A percentile compares a stretch with the other conserved stretches of the same genome.
Conservation (phyloP, 2,888 invertebrate genomes). For the Copidosoma aretas region DNA sequence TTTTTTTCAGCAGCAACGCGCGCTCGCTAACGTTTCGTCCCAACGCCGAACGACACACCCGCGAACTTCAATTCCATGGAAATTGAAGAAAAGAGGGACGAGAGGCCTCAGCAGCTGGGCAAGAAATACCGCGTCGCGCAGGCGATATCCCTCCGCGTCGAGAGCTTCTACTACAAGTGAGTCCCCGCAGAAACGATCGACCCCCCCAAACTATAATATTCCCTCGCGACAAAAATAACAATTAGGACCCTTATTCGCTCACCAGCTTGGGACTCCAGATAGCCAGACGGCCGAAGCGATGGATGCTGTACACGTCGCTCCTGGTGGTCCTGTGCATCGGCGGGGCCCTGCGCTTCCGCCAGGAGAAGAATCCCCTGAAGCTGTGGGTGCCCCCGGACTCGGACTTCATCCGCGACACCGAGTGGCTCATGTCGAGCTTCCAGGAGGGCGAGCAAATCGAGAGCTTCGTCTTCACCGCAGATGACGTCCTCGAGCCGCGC, state of each 20-base stretch:
- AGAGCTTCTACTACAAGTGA: conserved; percentile 55
- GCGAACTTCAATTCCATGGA: conserved; percentile 35
- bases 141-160: conserved; percentile 50
- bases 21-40: too few species aligned
- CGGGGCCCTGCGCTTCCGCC: conserved; percentile 72
- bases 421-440: conserved; percentile 75
- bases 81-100: conserved; percentile 34
- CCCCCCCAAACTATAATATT: too few species aligned
- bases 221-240: too few species aligned
- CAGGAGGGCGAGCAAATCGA: conserved; percentile 71
- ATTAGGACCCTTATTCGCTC: too few species aligned
- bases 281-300: conserved; percentile 69
- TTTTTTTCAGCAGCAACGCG: too few species aligned
- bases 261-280: conserved; percentile 68
- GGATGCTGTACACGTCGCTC: conserved; percentile 67
- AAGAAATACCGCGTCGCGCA: conserved; percentile 50
- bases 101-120: conserved; percentile 32
- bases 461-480: conserved; percentile 69
- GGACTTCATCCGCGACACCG: conserved; percentile 72
- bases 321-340: conserved; percentile 68
- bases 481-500: conserved; percentile 72
- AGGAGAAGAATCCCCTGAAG: conserved; percentile 78
- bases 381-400: conserved; percentile 80
- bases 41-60: background rate
- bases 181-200: conserved; percentile 13